phyloP scores from a whole-genome alignment of 2,888 invertebrate genomes.

The Luperina testacea region DNA sequence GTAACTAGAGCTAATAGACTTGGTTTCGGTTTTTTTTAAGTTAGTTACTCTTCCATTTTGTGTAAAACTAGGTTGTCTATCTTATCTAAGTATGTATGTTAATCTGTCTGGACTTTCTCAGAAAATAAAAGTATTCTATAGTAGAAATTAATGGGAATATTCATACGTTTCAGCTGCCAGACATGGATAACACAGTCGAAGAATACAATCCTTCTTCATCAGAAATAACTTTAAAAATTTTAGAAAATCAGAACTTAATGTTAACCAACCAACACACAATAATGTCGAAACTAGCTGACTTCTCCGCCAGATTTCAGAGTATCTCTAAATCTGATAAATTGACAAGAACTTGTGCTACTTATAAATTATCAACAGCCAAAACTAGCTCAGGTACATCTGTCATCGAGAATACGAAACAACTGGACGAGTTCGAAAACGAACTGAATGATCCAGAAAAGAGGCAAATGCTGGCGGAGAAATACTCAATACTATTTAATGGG shows the following conservation, averaged over 20 bases:
- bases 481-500: slow-evolving; percentile 29
- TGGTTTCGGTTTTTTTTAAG: neutral
- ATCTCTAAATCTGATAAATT: slow-evolving; percentile 8
- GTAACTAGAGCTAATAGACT: slow-evolving; percentile 2
- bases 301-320: slow-evolving; percentile 16
- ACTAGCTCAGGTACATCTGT: neutral
- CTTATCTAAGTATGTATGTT: no score
- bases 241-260: slow-evolving; percentile 37
- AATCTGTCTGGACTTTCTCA: neutral
- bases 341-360: slow-evolving; percentile 9
- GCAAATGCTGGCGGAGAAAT: neutral
- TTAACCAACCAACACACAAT: slow-evolving; percentile 30
- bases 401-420: slow-evolving; percentile 22
- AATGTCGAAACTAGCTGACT: slow-evolving; percentile 8
- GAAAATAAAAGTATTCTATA: neutral
- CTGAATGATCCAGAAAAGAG: slow-evolving; percentile 29
- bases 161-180: slow-evolving; percentile 17
- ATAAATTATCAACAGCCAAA: neutral
- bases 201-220: slow-evolving; percentile 10
- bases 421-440: slow-evolving; percentile 28
- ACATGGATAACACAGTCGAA: neutral
- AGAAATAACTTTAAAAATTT: slow-evolving; percentile 21
- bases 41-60: neutral
- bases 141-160: neutral
- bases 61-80: neutral